Base-by-base conservation (phyloP, 1,140 invertebrate species). In the Calephelis nemesis region DNA sequence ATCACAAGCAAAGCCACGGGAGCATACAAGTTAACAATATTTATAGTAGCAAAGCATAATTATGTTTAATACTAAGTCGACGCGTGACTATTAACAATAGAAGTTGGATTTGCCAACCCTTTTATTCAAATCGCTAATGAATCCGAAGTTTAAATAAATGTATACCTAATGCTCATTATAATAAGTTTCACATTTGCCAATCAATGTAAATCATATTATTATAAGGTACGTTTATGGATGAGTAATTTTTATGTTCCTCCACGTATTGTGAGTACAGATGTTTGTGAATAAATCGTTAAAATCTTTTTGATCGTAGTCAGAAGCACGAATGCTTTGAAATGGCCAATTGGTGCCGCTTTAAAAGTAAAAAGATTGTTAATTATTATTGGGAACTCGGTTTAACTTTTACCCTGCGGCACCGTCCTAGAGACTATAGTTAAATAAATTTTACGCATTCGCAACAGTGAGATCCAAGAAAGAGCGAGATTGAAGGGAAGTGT, bases 81-180 rank as follows among this genome's bases (percentile, higher is more conserved):
- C 85, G 85, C 88, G 88, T 91, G 88, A 89, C 88, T 85, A 79
- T 87, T 84, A 79, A 91, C 88, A 91, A 91, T 89, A 88, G 78
- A 79, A 82, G 49, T 82, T 83, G 84, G 88, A 91, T 91, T 91
- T 91, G 87, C 87, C 82, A 91, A 91, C 88, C 88, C 88, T 89
- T 91, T 90, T 77, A 89, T 84, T 84, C 79, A 77, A 82, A 77
- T 79, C 73, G 82, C 84, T 90, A 88, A 90, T 87, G 86, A 88
- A 88, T 87, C 75, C 74, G 48, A 10, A 30, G 19, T 12, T 63
- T 69, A 66, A 19, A 11, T 45, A 39, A 80, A 71, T 72, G 73
- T 66, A 42, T 6, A 66, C 65, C 65, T 47, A 66, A 45, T 10
- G 7, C 0, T 15, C 45, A 45, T 19, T 30, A 54, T 6, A 15